Percentiles rank a stretch among this genome's conserved stretches.
Evolutionary conservation across 2,797 vertebrate genomes (phyloP).

Genomic region (Epinephelus coioides): DNA sequence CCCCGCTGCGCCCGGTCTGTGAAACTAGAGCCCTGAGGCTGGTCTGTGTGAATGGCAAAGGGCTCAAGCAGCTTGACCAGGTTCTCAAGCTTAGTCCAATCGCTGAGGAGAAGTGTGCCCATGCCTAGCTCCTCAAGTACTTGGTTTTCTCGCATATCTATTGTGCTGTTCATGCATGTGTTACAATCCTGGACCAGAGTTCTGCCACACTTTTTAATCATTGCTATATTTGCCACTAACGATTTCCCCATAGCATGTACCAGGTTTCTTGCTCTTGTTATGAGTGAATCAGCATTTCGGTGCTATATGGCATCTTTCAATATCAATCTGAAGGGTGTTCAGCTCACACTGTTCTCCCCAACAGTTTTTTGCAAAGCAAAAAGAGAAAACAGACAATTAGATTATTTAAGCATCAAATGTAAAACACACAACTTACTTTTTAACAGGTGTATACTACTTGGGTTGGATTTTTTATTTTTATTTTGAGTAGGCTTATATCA

Average conservation of each 20-base stretch:
- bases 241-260: slow-evolving; percentile 3
- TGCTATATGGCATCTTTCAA: slow-evolving; percentile 27
- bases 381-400: not conserved
- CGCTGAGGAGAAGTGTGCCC: slow-evolving; percentile 7
- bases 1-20: no score
- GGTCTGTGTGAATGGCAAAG: slow-evolving; percentile 50
- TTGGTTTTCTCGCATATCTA: not conserved
- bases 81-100: slow-evolving; percentile 19
- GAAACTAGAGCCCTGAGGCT: slow-evolving; percentile 26
- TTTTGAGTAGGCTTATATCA: no score
- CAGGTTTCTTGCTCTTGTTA: slow-evolving; percentile 11
- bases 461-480: no score
- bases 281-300: slow-evolving; percentile 12
- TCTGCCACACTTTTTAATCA: slow-evolving; percentile 15
- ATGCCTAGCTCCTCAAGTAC: not conserved
- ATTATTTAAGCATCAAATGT: no score
- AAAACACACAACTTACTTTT: no score
- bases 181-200: not conserved
- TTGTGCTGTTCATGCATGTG: slow-evolving; percentile 9
- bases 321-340: slow-evolving; percentile 5
- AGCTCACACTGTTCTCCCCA: not conserved
- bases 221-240: not conserved
- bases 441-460: no score
- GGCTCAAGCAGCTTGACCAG: slow-evolving; percentile 47
- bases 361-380: not conserved